phyloP scores from a whole-genome alignment of 2,113 vertebrate species.

The Pseudorectes ferrugineus region DNA sequence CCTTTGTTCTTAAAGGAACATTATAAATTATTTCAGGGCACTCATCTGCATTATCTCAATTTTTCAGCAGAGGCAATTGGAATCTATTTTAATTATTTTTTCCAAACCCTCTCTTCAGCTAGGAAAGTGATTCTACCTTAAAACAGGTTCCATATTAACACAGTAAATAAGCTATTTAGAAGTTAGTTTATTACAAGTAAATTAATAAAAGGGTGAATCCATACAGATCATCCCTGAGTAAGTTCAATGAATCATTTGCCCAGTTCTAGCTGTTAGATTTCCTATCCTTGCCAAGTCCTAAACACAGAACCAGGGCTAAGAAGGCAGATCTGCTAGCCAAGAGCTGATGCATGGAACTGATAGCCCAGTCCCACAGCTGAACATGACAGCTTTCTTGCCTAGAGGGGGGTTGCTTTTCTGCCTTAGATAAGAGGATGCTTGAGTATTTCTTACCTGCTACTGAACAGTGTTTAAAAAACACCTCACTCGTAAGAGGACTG shows the following conservation, averaged over 20 bases:
- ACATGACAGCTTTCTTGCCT: not conserved
- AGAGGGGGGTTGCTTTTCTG: not conserved
- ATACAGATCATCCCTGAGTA: not conserved
- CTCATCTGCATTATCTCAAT: not conserved
- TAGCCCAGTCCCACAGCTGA: not conserved
- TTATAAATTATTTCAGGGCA: not conserved
- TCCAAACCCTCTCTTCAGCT: not conserved
- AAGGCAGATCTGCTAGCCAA: not conserved
- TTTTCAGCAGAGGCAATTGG: not conserved
- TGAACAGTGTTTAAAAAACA: not conserved
- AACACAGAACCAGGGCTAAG: not conserved
- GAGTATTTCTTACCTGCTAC: not conserved
- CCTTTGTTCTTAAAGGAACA: not conserved
- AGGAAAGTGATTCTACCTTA: not conserved
- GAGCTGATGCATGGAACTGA: not conserved
- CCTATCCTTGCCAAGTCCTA: not conserved
- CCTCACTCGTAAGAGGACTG: not conserved
- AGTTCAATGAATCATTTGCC: not conserved
- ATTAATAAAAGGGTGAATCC: not conserved
- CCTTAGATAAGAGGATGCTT: not conserved
- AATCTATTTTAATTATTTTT: not conserved
- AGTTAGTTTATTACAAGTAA: not conserved
- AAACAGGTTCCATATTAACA: not conserved
- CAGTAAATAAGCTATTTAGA: not conserved
- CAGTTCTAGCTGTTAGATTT: not conserved